These are phyloP conservation scores for Callinectes sapidus DNA, from an alignment of 2,888 invertebrate genomes.

Conservation along the genomic window DNA sequence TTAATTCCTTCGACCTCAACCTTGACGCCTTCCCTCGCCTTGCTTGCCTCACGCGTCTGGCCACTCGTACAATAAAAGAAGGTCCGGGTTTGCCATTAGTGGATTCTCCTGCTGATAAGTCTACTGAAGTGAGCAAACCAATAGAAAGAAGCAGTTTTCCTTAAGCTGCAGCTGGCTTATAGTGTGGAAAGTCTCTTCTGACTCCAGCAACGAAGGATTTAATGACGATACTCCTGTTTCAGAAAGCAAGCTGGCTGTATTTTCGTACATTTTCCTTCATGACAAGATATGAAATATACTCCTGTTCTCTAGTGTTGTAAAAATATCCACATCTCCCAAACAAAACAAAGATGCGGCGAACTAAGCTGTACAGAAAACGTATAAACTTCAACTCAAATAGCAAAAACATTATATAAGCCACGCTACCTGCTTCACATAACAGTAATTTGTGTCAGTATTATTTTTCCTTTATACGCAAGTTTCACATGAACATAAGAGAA, in stretches of 20 bases:
- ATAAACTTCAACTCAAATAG: background rate
- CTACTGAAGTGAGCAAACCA: background rate
- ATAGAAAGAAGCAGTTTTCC: background rate
- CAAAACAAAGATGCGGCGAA: background rate
- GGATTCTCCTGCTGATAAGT: background rate
- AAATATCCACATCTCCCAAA: background rate
- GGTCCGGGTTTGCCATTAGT: background rate
- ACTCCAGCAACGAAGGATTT: background rate
- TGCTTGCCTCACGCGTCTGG: no score
- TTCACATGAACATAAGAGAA: background rate
- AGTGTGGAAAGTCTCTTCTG: no score
- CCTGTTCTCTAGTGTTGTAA: background rate
- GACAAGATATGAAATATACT: background rate
- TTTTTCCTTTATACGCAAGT: slow-evolving; percentile 1
- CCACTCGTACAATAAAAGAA: background rate
- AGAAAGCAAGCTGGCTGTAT: background rate
- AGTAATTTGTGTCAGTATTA: background rate
- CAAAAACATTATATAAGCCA: background rate
- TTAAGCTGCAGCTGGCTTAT: no score
- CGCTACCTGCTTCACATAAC: background rate
- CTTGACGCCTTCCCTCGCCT: no score
- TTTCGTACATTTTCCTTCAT: background rate
- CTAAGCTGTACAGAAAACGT: background rate
- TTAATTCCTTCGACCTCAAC: no score
- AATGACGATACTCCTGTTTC: background rate